Evolutionary conservation across 1,140 invertebrate species (phyloP).

Genomic region (Lordiphosa stackelbergi): DNA sequence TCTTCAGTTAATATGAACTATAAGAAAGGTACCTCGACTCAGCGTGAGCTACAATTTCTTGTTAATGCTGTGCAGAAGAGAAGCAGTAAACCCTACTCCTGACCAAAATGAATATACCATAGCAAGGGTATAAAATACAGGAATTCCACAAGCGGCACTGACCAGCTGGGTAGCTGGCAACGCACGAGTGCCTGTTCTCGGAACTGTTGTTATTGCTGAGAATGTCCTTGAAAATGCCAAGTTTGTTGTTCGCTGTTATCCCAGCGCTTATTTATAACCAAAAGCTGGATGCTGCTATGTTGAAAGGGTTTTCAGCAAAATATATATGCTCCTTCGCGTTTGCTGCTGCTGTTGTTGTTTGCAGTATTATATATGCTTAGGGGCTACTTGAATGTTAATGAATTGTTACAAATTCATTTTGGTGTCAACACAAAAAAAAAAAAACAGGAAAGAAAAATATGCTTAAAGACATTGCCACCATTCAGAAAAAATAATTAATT

Average conservation of each 20-base stretch:
- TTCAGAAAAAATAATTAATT: constrained; percentile 47
- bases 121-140: constrained; percentile 14
- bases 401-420: constrained; percentile 66
- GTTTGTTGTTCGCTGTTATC: constrained; percentile 30
- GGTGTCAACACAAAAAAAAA: constrained; percentile 27
- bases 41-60: too few relatives aligned
- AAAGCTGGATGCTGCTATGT: constrained; percentile 19
- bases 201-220: constrained; percentile 20
- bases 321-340: constrained; percentile 43
- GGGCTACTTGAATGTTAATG: constrained; percentile 62
- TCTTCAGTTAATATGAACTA: too few relatives aligned
- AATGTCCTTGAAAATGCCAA: constrained; percentile 69
- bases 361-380: constrained; percentile 37
- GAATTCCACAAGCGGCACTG: constrained; percentile 42
- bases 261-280: constrained; percentile 58
- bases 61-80: too few relatives aligned
- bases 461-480: constrained; percentile 15
- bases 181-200: constrained; percentile 5
- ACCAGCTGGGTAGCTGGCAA: constrained; percentile 47
- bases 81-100: too few relatives aligned
- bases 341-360: constrained; percentile 23
- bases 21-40: too few relatives aligned
- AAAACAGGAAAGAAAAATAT: constrained; percentile 6
- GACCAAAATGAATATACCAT: constrained; percentile 9
- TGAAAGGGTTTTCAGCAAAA: constrained; percentile 54